Evolutionary conservation across 2,113 vertebrate genomes (phyloP), one percentile per base, ranked within the genome.

Genomic region (Rissa tridactyla): DNA sequence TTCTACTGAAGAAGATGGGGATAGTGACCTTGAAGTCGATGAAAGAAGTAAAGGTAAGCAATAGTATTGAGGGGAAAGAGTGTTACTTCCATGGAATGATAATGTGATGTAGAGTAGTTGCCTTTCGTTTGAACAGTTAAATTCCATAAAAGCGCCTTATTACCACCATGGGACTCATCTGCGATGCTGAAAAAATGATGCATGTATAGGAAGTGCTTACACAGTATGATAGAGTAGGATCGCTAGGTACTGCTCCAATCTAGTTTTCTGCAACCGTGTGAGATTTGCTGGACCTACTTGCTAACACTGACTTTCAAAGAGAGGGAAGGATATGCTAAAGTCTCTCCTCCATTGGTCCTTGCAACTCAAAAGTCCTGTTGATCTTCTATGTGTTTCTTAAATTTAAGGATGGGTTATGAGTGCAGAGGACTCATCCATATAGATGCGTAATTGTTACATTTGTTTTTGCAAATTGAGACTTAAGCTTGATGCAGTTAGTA

Each of bases 31-130:
- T 88, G 97, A 98, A 90, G 61, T 75, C 46, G 88, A 14, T 88
- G 94, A 86, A 94, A 72, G 70, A 91, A 75, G 42, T 82, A 64
- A 92, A 96, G 97, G 98, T 98, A 62, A 97, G 94, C 82, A 87
- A 27, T 83, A 76, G 26, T 51, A 65, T 19, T 68, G n/a, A 58
- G n/a, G 14, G 15, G n/a, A 51, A 87, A 60, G 13, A 76, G 11
- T 54, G 15, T 34, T 70, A 25, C 38, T 94, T 91, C 55, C 9
- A 5, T 22, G 7, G 51, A 57, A n/a, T 46, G 23, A n/a, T 70
- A 54, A 54, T 13, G 36, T 71, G 7, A 55, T 79, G 10, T 8
- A 47, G 9, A 76, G 11, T 32, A 68, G 21, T 64, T 79, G 44
- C 10, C 44, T 38, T 65, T 80, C 62, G 46, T 52, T 61, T 89